These are phyloP conservation scores for Drosophila rellima DNA, from an alignment of 2,888 invertebrate genomes.

Conservation along the genomic window DNA sequence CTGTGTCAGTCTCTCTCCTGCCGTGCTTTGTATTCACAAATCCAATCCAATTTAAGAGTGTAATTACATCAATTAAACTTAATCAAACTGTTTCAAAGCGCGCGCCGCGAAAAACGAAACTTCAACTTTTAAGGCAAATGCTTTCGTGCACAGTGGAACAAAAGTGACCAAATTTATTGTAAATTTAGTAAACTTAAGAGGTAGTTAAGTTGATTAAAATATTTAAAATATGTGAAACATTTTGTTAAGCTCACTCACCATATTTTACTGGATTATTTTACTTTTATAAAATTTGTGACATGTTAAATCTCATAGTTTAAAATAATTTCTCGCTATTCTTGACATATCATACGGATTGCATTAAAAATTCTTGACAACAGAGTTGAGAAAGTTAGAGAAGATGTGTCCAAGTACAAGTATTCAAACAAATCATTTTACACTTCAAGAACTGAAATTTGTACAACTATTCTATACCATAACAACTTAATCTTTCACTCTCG, in stretches of 20 bases:
- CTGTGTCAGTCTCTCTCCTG: background rate
- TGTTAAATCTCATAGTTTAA: background rate
- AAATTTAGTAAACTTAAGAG: background rate
- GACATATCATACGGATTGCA: background rate
- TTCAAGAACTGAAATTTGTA: too few species aligned
- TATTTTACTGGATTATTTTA: background rate
- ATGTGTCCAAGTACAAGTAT: too few species aligned
- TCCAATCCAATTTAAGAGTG: conserved; percentile 79
- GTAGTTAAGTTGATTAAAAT: background rate
- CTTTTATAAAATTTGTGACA: background rate
- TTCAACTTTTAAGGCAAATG: conserved; percentile 54
- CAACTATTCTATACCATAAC: too few species aligned
- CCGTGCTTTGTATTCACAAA: conserved; percentile 74
- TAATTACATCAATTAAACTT: conserved; percentile 83
- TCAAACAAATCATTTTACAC: too few species aligned
- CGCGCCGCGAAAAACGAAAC: conserved; percentile 62
- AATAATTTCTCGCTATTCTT: background rate
- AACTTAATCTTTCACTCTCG: too few species aligned
- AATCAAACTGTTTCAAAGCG: conserved; percentile 80
- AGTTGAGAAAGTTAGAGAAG: too few species aligned
- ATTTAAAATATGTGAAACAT: background rate
- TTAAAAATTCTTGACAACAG: background rate
- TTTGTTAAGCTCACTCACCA: background rate
- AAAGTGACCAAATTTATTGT: background rate
- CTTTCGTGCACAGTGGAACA: conserved; percentile 40